Evolutionary conservation across 2,888 invertebrate species (phyloP), one percentile per base, ranked within the genome.

Genomic region (Cheilosia vernalis): DNA sequence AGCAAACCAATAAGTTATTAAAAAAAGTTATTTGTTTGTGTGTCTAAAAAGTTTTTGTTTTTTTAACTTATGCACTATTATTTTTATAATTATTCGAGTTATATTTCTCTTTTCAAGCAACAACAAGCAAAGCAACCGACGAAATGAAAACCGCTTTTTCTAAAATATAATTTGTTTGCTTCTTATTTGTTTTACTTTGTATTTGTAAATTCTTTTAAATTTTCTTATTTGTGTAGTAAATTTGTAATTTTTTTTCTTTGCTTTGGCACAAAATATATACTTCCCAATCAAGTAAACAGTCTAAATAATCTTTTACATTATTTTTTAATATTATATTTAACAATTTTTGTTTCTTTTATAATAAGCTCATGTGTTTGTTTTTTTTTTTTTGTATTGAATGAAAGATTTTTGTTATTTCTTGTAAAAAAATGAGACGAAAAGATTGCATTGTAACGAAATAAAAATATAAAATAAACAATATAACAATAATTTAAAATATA

Each of bases 231-330:
- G 79, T 87, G 70, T 85, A 81, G 85, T 85, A 85, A 85, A 85
- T 85, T 85, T 85, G 85, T 85, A 85, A 81, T 79, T 83, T 73
- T 83, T 83, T 83, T 87, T 67, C 77, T 72, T 86, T 83, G 76
- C 87, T 88, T 88, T 88, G 88, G 88, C 88, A 88, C 88, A 87
- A 87, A 87, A 87, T 88, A 81, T 85, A 85, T 85, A 85, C 85
- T 85, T 85, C 81, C 84, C 85, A 85, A 85, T 85, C 81, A 76
- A 85, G 85, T 85, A 85, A 85, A 85, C 85, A 85, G 85, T 85
- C 85, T 85, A 85, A 85, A 85, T 85, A 81, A 85, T 76, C 66
- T 85, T 83, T 74, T 66, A 58, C 51, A 67, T 70, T 67, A 51
- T 73, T 66, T 66, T 17, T 42, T 70, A 72, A 85, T 76, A 85